Base-by-base conservation (phyloP, 2,113 vertebrate species). In the Aegithalos caudatus region DNA sequence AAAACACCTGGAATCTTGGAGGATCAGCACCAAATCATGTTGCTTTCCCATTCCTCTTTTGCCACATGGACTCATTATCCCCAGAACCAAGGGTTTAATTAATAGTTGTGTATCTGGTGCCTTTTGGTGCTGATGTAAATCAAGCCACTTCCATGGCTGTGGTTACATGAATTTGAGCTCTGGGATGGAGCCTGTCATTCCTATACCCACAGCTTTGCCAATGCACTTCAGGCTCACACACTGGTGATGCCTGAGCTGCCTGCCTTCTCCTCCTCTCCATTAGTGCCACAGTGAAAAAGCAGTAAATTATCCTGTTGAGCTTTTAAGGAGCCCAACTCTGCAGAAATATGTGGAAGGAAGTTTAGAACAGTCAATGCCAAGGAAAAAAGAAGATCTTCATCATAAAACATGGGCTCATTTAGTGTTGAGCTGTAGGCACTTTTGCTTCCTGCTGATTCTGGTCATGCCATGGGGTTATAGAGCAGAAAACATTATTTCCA, bases 401-500 rank as follows among this genome's bases (percentile, higher is more conserved):
- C 56, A n/a, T 56, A 74, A 93, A 94, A 25, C 72, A 17, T 0
- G 33, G 69, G 51, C 47, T 95, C 81, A 28, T 82, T 97, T 60
- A 85, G 48, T 4, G 25, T 71, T 67, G 72, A 90, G 96, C 92
- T 96, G 47, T 27, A 78, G 88, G 92, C 76, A 71, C 60, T 81
- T 90, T 33, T 83, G 24, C 72, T 95, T 95, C 80, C 91, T 95
- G 86, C 80, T 96, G 81, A 92, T 84, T 86, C 86, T 86, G 67
- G 83, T 88, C 91, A 33, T 96, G 91, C 86, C 88, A 74, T 60
- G 69, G 77, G 74, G 69, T 94, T 93, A 94, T 8, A 78, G 83
- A 94, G 92, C 92, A 96, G 76, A 91, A 95, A 90, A 84, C 86
- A 81, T 97, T 95, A 86, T 93, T 96, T 95, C 95, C 29, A 0